Conservation (phyloP, 2,888 invertebrate species). For the Melangyna quadrimaculata region DNA sequence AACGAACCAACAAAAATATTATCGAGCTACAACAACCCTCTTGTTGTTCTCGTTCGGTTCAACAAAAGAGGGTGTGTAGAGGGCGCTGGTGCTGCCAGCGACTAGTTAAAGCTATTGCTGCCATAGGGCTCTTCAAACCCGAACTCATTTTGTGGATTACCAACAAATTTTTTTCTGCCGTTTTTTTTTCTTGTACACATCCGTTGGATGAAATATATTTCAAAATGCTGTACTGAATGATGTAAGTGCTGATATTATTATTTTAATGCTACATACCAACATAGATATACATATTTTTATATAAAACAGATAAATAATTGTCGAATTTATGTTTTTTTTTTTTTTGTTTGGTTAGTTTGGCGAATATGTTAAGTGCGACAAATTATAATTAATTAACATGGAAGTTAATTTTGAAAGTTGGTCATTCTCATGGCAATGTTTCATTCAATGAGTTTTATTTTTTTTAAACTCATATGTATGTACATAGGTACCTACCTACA, state of each 20-base stretch:
- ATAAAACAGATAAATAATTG: background rate
- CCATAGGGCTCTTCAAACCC: slow-evolving; percentile 26
- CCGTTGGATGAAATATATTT: slow-evolving; percentile 38
- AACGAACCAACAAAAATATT: slow-evolving; percentile 26
- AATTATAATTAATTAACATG: slow-evolving; percentile 71
- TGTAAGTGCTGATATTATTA: slow-evolving; percentile 56
- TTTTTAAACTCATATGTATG: no score
- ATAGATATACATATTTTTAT: background rate
- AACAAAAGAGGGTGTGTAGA: slow-evolving; percentile 14
- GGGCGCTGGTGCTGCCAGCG: slow-evolving; percentile 10
- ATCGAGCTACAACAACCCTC: slow-evolving; percentile 31
- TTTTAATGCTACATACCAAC: background rate
- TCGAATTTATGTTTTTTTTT: slow-evolving; percentile 32
- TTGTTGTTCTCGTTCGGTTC: no score
- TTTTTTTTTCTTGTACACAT: slow-evolving; percentile 20
- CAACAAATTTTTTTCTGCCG: slow-evolving; percentile 36
- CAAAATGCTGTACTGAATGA: slow-evolving; percentile 60
- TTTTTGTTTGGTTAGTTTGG: slow-evolving; percentile 17
- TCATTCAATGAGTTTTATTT: background rate
- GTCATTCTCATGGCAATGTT: slow-evolving; percentile 11
- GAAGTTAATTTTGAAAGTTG: slow-evolving; percentile 57
- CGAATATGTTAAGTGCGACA: slow-evolving; percentile 55
- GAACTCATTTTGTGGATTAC: slow-evolving; percentile 69
- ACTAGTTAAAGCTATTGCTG: slow-evolving; percentile 9
- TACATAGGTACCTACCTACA: no score